phyloP scores from a whole-genome alignment of 2,888 invertebrate species.

The Selenia dentaria region DNA sequence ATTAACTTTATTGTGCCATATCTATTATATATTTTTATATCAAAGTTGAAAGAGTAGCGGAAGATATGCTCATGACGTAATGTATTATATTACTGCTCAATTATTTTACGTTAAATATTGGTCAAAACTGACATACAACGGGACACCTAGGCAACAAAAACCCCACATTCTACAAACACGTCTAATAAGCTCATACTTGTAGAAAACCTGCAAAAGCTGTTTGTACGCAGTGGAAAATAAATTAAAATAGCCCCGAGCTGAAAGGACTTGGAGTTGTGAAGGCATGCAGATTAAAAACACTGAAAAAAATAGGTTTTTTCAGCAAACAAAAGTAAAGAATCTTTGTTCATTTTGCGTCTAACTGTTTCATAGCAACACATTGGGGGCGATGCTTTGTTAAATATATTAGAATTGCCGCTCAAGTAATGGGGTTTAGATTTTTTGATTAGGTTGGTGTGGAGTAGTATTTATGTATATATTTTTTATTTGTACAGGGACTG shows the following conservation, averaged over 20 bases:
- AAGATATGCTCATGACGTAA: too few species aligned
- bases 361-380: slow-evolving; percentile 15
- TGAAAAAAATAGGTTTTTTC: slow-evolving; percentile 54
- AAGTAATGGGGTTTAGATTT: too few species aligned
- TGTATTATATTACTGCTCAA: too few species aligned
- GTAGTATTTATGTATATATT: too few species aligned
- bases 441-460: too few species aligned
- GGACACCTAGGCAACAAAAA: too few species aligned
- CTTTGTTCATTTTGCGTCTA: slow-evolving; percentile 13
- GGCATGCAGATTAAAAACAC: slow-evolving; percentile 77
- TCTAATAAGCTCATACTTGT: slow-evolving; percentile 4
- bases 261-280: slow-evolving; percentile 62
- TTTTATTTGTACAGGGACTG: too few species aligned
- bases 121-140: too few species aligned
- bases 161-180: slow-evolving; percentile 1
- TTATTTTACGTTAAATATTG: too few species aligned
- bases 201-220: neutral
- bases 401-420: slow-evolving; percentile 11
- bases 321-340: slow-evolving; percentile 56
- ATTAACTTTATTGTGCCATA: too few species aligned
- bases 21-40: too few species aligned
- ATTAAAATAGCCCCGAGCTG: slow-evolving; percentile 76
- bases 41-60: too few species aligned
- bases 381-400: slow-evolving; percentile 11
- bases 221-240: slow-evolving; percentile 47